Base-by-base conservation (phyloP, 2,113 vertebrate species). In the Castor canadensis region DNA sequence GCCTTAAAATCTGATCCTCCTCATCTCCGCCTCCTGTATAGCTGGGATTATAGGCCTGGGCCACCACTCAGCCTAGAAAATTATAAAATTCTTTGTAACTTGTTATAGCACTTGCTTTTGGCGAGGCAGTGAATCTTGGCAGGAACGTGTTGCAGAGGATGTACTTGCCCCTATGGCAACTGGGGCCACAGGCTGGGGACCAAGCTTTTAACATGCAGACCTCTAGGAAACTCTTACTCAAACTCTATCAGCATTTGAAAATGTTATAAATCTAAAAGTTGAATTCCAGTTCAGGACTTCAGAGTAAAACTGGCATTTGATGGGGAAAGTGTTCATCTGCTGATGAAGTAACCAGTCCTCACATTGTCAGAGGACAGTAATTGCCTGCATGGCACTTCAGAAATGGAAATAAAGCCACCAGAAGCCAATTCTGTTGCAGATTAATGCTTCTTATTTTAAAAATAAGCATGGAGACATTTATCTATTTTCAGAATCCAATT, bases 401-500 rank as follows among this genome's bases (percentile, higher is more conserved):
- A 56, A 76, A 86, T 20, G 9, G 30, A 87, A 87, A 93, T 71
- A 73, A 80, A 96, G 54, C 64, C 32, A 26, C 3, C 19, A 35
- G 13, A 76, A 89, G 43, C n/a, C 52, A 91, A 26, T 52, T 22
- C 75, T 85, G 32, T 80, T 52, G 67, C 58, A 89, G 73, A 95
- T 9, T 28, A 89, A 77, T 62, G 76, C 56, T 71, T 49, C 71
- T 38, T 73, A 38, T 71, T 95, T 93, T 87, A 24, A 80, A 93
- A 91, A 95, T 67, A 84, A 87, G 45, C 60, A 76, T 10, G 54
- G 30, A n/a, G 20, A 49, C 71, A 43, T 86, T 89, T 64, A 83
- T 85, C 83, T 89, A 40, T 81, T 92, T 85, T 87, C 60, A 90
- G 47, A 93, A 52, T 71, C 75, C 83, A 64, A 30, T 86, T 91